These are phyloP conservation scores for Epinephelus cyanopodus DNA, from an alignment of 2,113 vertebrate genomes.

Conservation along the genomic window DNA sequence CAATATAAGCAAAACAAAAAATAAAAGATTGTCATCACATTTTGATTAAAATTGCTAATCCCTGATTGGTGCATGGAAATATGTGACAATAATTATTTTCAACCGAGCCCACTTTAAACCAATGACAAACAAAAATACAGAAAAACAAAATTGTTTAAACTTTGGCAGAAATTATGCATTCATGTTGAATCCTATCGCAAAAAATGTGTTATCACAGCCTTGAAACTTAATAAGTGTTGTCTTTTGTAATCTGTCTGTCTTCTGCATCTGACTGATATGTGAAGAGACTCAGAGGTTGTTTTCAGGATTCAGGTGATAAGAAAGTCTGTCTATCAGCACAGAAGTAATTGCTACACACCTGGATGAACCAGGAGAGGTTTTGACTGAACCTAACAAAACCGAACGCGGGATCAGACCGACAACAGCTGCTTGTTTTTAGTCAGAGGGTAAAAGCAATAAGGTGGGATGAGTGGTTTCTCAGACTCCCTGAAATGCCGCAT, in stretches of 20 bases:
- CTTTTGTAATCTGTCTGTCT: background rate
- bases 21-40: background rate
- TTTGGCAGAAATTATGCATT: background rate
- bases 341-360: background rate
- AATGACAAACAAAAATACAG: background rate
- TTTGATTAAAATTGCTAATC: background rate
- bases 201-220: background rate
- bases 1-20: background rate
- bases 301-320: background rate
- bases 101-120: background rate
- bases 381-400: background rate
- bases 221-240: background rate
- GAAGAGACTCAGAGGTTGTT: background rate
- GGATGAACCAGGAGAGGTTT: slow-evolving; percentile 1
- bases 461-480: background rate
- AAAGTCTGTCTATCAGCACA: background rate
- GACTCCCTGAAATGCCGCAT: background rate
- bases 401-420: background rate
- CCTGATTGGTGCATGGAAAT: background rate
- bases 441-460: background rate
- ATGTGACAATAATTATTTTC: background rate
- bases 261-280: background rate
- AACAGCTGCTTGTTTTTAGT: slow-evolving; percentile 7
- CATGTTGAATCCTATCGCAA: too few species aligned
- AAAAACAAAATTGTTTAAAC: background rate